These are phyloP conservation scores for Drosophila ochracea DNA, from an alignment of 2,888 invertebrate species.

Conservation along the genomic window DNA sequence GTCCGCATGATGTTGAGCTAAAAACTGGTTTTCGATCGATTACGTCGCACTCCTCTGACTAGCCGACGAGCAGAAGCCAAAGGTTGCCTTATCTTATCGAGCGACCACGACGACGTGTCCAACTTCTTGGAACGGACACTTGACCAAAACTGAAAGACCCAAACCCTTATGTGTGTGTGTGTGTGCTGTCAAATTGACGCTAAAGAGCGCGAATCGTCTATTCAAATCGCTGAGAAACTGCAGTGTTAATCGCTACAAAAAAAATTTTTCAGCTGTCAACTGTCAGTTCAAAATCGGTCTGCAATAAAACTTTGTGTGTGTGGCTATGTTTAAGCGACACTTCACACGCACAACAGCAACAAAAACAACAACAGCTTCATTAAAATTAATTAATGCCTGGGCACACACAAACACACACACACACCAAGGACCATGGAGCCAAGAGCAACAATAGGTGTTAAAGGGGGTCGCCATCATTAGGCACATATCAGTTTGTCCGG, in stretches of 20 bases:
- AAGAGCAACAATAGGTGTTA: conserved; percentile 46
- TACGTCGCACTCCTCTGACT: conserved; percentile 45
- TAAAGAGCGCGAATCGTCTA: conserved; percentile 29
- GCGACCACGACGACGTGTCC: conserved; percentile 32
- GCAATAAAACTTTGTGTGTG: conserved; percentile 53
- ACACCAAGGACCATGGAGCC: conserved; percentile 46
- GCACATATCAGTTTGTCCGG: conserved; percentile 64
- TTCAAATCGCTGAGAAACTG: conserved; percentile 41
- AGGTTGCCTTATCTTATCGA: conserved; percentile 72
- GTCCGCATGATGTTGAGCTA: conserved; percentile 29
- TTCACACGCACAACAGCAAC: conserved; percentile 61
- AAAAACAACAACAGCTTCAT: conserved; percentile 76
- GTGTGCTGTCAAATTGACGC: conserved; percentile 14
- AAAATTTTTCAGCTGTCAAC: conserved; percentile 66
- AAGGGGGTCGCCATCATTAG: conserved; percentile 65
- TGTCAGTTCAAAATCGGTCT: conserved; percentile 57
- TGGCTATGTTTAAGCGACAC: conserved; percentile 58
- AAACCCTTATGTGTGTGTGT: neutral
- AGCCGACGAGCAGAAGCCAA: conserved; percentile 49
- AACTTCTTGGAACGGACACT: conserved; percentile 63
- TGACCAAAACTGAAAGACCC: conserved; percentile 54
- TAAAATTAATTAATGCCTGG: conserved; percentile 82
- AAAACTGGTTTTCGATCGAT: conserved; percentile 68
- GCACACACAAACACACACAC: conserved; percentile 61
- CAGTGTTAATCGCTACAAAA: conserved; percentile 62